These are phyloP conservation scores for Eilema griseolum DNA, from an alignment of 2,888 invertebrate species.

Conservation along the genomic window DNA sequence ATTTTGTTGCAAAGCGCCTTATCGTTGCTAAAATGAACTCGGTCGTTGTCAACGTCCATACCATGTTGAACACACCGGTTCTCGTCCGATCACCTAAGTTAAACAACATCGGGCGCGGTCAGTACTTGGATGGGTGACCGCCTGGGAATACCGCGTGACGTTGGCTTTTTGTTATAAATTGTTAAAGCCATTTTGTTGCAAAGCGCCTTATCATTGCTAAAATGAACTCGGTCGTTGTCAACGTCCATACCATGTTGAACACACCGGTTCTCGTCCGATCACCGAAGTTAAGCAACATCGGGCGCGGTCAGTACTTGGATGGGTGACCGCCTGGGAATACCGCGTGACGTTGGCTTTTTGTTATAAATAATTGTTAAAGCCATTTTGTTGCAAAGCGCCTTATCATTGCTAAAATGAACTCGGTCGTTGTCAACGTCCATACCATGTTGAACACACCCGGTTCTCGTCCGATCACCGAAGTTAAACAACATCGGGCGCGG, in stretches of 20 bases:
- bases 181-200: too few relatives aligned
- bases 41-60: conserved; percentile 66
- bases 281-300: conserved; percentile 84
- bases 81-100: conserved; percentile 85
- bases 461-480: conserved; percentile 85
- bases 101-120: conserved; percentile 48
- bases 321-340: conserved; percentile 82
- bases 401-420: too few relatives aligned
- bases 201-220: too few relatives aligned
- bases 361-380: too few relatives aligned
- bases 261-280: conserved; percentile 85
- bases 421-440: conserved; percentile 63
- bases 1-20: conserved; percentile 59
- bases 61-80: conserved; percentile 77
- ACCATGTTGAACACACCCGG: conserved; percentile 76
- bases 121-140: conserved; percentile 57
- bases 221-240: conserved; percentile 38
- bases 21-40: too few relatives aligned
- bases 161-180: conserved; percentile 60
- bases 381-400: neutral
- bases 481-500: conserved; percentile 83
- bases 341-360: conserved; percentile 67
- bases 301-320: conserved; percentile 84
- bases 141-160: conserved; percentile 73
- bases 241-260: conserved; percentile 72